A percentile compares a stretch with the other conserved stretches of the same genome.
phyloP scores from a whole-genome alignment of 2,888 invertebrate species.

The Epistrophe grossulariae region DNA sequence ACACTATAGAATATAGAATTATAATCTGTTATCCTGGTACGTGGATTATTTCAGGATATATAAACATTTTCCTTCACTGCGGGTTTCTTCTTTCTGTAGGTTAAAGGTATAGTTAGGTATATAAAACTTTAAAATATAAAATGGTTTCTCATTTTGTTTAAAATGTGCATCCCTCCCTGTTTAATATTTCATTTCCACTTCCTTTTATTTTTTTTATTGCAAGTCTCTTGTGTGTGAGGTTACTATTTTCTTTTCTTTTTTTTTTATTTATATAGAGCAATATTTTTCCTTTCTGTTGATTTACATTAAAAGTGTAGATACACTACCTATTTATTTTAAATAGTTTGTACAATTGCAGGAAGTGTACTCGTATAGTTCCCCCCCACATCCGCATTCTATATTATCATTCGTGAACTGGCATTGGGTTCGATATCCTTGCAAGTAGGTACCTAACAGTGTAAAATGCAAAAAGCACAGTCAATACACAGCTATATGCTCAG shows the following conservation, averaged over 20 bases:
- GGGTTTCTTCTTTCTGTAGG: background rate
- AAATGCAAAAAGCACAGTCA: constrained; percentile 18
- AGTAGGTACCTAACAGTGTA: background rate
- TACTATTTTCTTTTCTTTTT: background rate
- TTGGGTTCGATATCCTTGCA: constrained; percentile 15
- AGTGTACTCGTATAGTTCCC: too few species aligned
- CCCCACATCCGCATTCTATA: background rate
- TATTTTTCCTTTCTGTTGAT: constrained; percentile 22
- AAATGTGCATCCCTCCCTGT: background rate
- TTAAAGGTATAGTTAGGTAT: background rate
- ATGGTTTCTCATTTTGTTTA: background rate
- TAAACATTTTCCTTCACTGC: background rate
- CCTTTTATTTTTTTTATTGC: background rate
- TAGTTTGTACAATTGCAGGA: constrained; percentile 23
- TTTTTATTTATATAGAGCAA: background rate
- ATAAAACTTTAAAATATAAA: constrained; percentile 1
- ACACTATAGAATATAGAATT: background rate
- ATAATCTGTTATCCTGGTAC: constrained; percentile 29
- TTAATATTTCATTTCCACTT: constrained; percentile 15
- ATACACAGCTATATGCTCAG: background rate
- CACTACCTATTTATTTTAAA: constrained; percentile 26
- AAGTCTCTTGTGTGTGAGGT: background rate
- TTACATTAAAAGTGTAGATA: constrained; percentile 20
- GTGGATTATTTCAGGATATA: constrained; percentile 6
- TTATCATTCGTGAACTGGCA: background rate